These are phyloP conservation scores for Nautilus pompilius DNA, from an alignment of 1,140 invertebrate genomes.

Conservation along the genomic window DNA sequence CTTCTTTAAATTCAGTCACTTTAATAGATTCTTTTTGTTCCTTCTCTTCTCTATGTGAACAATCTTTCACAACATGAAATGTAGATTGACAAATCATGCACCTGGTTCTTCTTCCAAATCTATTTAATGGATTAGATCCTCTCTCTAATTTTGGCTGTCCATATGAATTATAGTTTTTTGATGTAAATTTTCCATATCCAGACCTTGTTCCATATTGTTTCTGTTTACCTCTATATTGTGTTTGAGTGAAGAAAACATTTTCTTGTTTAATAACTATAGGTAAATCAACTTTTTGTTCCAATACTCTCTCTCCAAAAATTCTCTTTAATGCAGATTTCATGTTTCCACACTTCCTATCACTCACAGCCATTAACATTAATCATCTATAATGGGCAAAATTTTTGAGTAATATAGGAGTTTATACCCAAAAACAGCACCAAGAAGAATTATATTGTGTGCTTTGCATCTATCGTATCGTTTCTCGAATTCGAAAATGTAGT, in stretches of 20 bases:
- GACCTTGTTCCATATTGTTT: too few species aligned
- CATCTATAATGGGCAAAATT: background rate
- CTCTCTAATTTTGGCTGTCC: background rate
- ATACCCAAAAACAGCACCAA: slow-evolving; percentile 2
- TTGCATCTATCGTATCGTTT: background rate
- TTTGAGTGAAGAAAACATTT: background rate
- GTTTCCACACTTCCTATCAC: background rate
- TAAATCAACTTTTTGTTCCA: background rate
- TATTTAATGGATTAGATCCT: background rate
- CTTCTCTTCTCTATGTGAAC: slow-evolving; percentile 1
- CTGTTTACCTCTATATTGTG: background rate
- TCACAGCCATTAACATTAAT: background rate
- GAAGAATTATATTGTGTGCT: background rate
- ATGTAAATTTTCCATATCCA: background rate
- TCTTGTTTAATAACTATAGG: background rate
- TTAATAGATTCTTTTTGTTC: background rate
- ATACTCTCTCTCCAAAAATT: slow-evolving; percentile 5
- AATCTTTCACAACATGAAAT: slow-evolving; percentile 4
- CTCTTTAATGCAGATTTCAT: slow-evolving; percentile 4
- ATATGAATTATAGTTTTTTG: background rate
- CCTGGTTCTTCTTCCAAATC: slow-evolving; percentile 2
- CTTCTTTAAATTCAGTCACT: background rate
- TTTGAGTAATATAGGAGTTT: background rate
- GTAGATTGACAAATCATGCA: slow-evolving; percentile 1
- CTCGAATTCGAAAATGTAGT: slow-evolving; percentile 5